A percentile compares a stretch with the other conserved stretches of the same genome.
These are phyloP conservation scores for Trichopria drosophilae DNA, from an alignment of 2,888 invertebrate species.

Conservation along the genomic window DNA sequence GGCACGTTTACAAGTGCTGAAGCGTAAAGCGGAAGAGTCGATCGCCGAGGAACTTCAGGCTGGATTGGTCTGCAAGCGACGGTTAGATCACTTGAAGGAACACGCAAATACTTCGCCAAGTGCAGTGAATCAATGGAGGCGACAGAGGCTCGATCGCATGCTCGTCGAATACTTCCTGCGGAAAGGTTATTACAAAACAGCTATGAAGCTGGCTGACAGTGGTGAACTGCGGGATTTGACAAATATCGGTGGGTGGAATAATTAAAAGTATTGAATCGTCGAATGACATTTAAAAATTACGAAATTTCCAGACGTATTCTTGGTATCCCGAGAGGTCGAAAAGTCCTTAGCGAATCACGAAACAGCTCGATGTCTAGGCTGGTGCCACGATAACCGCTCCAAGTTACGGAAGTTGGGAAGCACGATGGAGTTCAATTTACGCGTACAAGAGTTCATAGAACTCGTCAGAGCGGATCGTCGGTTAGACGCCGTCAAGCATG, in stretches of 20 bases:
- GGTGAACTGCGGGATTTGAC: conserved; percentile 83
- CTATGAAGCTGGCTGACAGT: conserved; percentile 81
- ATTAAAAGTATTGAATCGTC: conserved; percentile 7
- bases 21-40: conserved; percentile 92
- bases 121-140: conserved; percentile 77
- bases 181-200: conserved; percentile 94
- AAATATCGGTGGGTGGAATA: conserved; percentile 72
- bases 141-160: conserved; percentile 90
- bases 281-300: conserved; percentile 5
- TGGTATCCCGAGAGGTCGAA: conserved; percentile 83
- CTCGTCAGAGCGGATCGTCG: conserved; percentile 83
- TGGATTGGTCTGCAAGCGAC: conserved; percentile 86
- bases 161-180: conserved; percentile 94
- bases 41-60: conserved; percentile 89
- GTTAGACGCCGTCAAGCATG: conserved; percentile 92
- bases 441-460: conserved; percentile 94
- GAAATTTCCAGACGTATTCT: conserved; percentile 73
- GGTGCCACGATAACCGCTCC: conserved; percentile 97
- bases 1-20: conserved; percentile 85
- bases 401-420: conserved; percentile 92
- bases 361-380: conserved; percentile 85
- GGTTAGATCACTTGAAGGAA: conserved; percentile 89
- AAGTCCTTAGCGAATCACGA: conserved; percentile 79
- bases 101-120: conserved; percentile 63
- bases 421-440: conserved; percentile 91